Base-by-base conservation (phyloP, 2,888 invertebrate species). In the Harpagoxenus sublaevis region DNA sequence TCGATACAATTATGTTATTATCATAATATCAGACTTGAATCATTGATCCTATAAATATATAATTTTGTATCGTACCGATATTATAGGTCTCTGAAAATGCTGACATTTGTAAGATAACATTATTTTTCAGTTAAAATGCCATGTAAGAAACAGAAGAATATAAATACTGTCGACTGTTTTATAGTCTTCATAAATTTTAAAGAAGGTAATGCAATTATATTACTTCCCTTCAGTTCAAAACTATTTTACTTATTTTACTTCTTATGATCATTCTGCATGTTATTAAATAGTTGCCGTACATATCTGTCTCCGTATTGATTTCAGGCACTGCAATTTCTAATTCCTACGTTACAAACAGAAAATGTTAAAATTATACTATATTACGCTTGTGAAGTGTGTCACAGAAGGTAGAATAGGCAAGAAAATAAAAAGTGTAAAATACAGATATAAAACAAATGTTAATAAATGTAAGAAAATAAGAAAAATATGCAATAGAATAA, bases 111-210 rank as follows among this genome's bases (percentile, higher is more conserved):
- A 23, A 62, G 1, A 31, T 35, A 63, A 23, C 5, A 51, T 10
- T 9, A 5, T 63, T 63, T 60, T 60, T 12, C 2, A 55, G 3
- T 35, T 35, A 62, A 9, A 75, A 23, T 48, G 5, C 4, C 3
- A 35, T 10, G 3, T 23, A 60, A 35, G n/a, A 18, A 35, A 45
- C 4, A 2, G 2, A 62, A 48, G 31, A 39, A 51, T 23, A 9
- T 48, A 1, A 1, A 51, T 63, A 1, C 10, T n/a, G 10, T 15
- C 5, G 3, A n/a, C 15, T 48, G 48, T 15, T 51, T 15, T 5
- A 35, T 35, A 5, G 3, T 23, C 51, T 70, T 51, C 10, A 75
- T 75, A 18, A 63, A 75, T 51, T 63, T 23, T 75, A 8, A 75
- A 15, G 18, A 3, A 31, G 15, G 2, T 48, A 35, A n/a, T 8